Conservation (phyloP, 2,113 vertebrate genomes). For the Stegostoma tigrinum region DNA sequence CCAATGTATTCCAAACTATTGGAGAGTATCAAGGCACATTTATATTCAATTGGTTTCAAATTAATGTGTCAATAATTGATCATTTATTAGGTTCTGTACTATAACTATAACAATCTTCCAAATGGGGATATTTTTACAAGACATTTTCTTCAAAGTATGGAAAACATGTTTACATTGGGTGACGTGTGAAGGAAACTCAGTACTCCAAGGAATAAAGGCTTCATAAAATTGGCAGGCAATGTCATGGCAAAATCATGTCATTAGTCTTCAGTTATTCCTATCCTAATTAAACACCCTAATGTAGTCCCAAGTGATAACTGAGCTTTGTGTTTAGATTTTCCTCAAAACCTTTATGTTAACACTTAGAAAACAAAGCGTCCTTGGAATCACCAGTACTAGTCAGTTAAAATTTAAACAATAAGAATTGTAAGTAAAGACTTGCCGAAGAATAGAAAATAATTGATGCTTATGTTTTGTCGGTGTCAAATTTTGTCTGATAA, state of each 20-base stretch:
- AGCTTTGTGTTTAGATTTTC: conserved; percentile 53
- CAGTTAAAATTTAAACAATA: conserved; percentile 47
- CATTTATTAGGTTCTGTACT: neutral
- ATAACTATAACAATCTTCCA: neutral
- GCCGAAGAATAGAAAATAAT: conserved; percentile 59
- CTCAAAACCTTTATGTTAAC: neutral
- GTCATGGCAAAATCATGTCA: conserved; percentile 40
- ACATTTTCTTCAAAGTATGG: neutral
- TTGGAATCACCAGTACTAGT: conserved; percentile 49
- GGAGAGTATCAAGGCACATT: neutral
- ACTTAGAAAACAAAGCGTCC: neutral
- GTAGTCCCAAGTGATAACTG: conserved; percentile 51
- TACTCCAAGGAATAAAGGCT: neutral
- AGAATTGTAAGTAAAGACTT: conserved; percentile 57
- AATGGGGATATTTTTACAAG: neutral
- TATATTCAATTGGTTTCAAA: neutral
- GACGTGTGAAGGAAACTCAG: neutral
- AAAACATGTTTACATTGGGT: neutral
- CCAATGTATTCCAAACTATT: neutral
- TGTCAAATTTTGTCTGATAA: neutral
- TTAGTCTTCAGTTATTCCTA: conserved; percentile 52
- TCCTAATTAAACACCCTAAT: conserved; percentile 53
- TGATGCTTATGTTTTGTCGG: neutral
- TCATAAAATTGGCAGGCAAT: conserved; percentile 18
- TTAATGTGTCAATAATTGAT: neutral